Evolutionary conservation across 2,113 vertebrate species (phyloP), one percentile per base, ranked within the genome.

Genomic region (Uria aalge): DNA sequence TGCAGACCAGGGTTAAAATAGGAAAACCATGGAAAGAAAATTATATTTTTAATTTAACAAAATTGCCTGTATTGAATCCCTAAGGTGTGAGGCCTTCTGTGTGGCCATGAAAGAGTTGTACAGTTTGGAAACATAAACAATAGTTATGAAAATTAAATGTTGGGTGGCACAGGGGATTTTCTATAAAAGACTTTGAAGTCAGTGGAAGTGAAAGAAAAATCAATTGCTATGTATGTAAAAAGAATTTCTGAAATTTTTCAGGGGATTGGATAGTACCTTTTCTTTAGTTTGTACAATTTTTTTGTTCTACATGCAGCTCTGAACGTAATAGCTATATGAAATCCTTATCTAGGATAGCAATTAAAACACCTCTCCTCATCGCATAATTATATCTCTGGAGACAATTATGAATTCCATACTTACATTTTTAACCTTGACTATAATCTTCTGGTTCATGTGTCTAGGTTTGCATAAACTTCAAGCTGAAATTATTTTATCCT

Each of bases 331-430:
- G 68, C 19, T 92, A 47, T 88, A 50, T 68, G 56, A 36, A 86
- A 43, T 30, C 34, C 19, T 84, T 91, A 38, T 72, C 56, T 86
- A 87, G 64, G 48, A 68, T 81, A 84, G 56, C 40, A 94, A 91
- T 86, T 92, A 93, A 76, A 92, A 86, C 34, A 91, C 64, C 69
- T 85, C 23, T 71, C 38, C 59, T 94, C 60, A 72, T 86, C 73
- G 78, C 2, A 2, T 86, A 95, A 93, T 95, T 93, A 72, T 74
- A 95, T 78, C 76, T 94, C 88, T 64, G n/a, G 72, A 94, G 86
- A 81, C 68, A 87, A 84, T 84, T 92, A 84, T 66, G 48, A 92
- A 92, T 87, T 89, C 36, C 24, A 82, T 47, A 78, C 56, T 94
- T 81, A 55, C 4, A 41, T 87, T 91, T 92, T 94, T 91, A 94